Conservation (phyloP, 2,888 invertebrate species). For the Pristionchus mayeri region DNA sequence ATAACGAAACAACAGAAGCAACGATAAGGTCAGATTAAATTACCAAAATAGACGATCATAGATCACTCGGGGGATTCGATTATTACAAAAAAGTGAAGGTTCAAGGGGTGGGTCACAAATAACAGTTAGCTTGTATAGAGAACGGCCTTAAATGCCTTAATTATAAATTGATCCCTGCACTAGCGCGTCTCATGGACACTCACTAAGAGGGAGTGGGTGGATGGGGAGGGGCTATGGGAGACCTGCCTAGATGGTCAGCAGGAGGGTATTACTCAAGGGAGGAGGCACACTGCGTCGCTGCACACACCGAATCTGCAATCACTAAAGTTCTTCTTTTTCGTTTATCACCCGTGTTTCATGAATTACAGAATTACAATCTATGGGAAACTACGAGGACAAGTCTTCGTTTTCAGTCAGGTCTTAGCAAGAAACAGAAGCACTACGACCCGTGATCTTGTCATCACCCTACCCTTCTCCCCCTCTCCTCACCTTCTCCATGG, state of each 20-base stretch:
- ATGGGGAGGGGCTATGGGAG: background rate
- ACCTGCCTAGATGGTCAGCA: background rate
- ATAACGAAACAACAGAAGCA: conserved; percentile 22
- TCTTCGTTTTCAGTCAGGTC: too few relatives aligned
- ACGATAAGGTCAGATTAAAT: background rate
- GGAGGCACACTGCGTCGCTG: conserved; percentile 37
- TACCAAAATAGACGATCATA: conserved; percentile 24
- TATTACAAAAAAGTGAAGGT: background rate
- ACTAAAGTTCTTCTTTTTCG: too few relatives aligned
- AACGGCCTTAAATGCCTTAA: background rate
- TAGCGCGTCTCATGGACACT: background rate
- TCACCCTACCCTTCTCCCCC: too few relatives aligned
- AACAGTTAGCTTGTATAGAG: background rate
- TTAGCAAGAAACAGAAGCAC: too few relatives aligned
- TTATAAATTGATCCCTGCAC: background rate
- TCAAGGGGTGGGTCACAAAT: background rate
- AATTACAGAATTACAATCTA: too few relatives aligned
- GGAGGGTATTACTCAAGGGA: background rate
- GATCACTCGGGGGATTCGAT: conserved; percentile 39
- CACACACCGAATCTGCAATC: conserved; percentile 40
- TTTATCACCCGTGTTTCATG: too few relatives aligned
- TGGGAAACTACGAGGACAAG: too few relatives aligned
- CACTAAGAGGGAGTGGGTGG: background rate
- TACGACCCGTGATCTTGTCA: too few relatives aligned
- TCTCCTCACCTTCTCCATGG: conserved; percentile 42